Base-by-base conservation (phyloP, 2,797 vertebrate species). In the Sebastes matsubarae region DNA sequence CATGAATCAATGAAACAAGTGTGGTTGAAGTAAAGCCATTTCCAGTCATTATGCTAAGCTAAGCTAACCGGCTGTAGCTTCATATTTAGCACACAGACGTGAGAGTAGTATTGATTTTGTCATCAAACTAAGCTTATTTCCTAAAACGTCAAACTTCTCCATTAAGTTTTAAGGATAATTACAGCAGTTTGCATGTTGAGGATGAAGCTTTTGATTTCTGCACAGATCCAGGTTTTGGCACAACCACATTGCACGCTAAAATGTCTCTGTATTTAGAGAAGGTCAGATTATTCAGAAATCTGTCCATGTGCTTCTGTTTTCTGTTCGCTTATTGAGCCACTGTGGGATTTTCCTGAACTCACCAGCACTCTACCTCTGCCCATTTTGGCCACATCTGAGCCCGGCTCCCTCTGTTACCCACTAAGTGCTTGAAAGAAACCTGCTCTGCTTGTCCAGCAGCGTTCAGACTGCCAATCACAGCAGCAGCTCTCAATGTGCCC, bases 391-490 rank as follows among this genome's bases (percentile, higher is more conserved):
- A 88, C 94, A 95, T 84, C 78, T 84, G 61, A 83, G 83, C 30
- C 81, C 81, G 85, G 94, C 95, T 96, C 92, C 95, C 88, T 91
- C 91, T 77, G 94, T 96, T 97, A 95, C 96, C 96, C 96, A 95
- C 96, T 95, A 96, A 97, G 94, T 96, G 94, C 90, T 96, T 93
- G 83, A 70, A 92, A 95, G 94, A 96, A 95, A 95, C 93, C 88
- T 69, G 93, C 92, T 84, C 89, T 80, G 87, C 95, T 95, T 95
- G 94, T 96, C 95, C 96, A 95, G 91, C 93, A 92, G 92, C 91
- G 95, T 95, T 96, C 92, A 92, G 90, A 82, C 96, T 96, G 96
- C 94, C 96, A 96, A 93, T 97, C 96, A 95, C 78, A 92, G 87
- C 92, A 92, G 92, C 90, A 89, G 91, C 87, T 93, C 92, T 94